These are phyloP conservation scores for Nomada lathburiana DNA, from an alignment of 2,888 invertebrate species.

Conservation along the genomic window DNA sequence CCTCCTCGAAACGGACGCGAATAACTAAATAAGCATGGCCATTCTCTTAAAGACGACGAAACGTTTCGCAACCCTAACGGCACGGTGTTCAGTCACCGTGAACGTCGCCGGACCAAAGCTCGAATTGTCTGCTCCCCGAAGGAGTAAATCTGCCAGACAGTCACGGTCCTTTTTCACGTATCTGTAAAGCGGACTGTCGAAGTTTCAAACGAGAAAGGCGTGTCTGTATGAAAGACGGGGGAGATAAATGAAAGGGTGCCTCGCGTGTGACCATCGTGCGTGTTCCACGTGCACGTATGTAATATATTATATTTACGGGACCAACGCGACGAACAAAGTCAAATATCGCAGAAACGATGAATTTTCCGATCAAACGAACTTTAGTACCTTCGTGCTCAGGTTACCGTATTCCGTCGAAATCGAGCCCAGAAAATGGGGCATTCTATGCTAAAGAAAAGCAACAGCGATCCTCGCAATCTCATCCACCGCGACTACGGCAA, in stretches of 20 bases:
- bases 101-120: conserved; percentile 21
- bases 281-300: too few species aligned
- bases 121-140: conserved; percentile 31
- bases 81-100: conserved; percentile 9
- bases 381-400: too few species aligned
- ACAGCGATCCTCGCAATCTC: conserved; percentile 1
- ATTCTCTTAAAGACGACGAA: background rate
- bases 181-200: conserved; percentile 60
- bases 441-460: background rate
- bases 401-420: too few species aligned
- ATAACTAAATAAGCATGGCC: conserved; percentile 2
- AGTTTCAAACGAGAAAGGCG: conserved; percentile 61
- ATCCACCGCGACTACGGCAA: too few species aligned
- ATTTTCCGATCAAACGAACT: too few species aligned
- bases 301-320: too few species aligned
- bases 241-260: conserved; percentile 32
- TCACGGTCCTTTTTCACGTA: conserved; percentile 59
- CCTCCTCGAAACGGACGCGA: background rate
- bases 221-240: conserved; percentile 40
- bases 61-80: conserved; percentile 13
- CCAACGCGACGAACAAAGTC: too few species aligned
- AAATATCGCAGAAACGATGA: too few species aligned
- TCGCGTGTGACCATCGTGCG: background rate
- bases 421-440: too few species aligned
- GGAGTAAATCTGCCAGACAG: conserved; percentile 40